Base-by-base conservation (phyloP, 2,113 vertebrate species). In the Aegotheles bennettii region DNA sequence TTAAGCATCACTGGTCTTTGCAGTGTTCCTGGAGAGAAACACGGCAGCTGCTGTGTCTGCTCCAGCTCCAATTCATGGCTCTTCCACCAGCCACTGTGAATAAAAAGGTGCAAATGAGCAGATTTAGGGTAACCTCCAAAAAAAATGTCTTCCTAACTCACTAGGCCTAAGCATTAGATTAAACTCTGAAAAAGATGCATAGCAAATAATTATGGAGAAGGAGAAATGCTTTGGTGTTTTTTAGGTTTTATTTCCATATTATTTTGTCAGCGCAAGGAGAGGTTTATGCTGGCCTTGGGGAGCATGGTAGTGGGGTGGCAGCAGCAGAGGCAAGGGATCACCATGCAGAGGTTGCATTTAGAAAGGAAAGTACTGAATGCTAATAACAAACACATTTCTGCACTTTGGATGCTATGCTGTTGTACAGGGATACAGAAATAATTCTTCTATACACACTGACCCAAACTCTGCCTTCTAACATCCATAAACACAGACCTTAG, bases 21-120 rank as follows among this genome's bases (percentile, higher is more conserved):
- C 25, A 43, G 28, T 2, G 6, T 16, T 48, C 29, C 45, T 14
- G 4, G 23, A 40, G 63, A 68, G 57, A 53, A 67, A 26, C 17
- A 21, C 1, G 3, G 18, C 0, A 2, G n/a, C 16, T 1, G 0
- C 38, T 57, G 5, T 7, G 25, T 13, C 67, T 56, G 42, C 6
- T 33, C 33, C 15, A 4, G 25, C 57, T 86, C 25, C 1, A 1
- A 33, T 7, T 91, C 3, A 1, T 9, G 13, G 28, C 19, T 77
- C 13, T 26, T 23, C 48, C 19, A 59, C 5, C 16, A 85, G 36
- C 19, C 40, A 2, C 28, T 45, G 36, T 1, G 4, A 4, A 9
- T 42, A 56, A 69, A 56, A 48, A 14, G 15, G 29, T 56, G 8
- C 25, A 78, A 87, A 67, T 10, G 3, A 68, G 13, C 16, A 71